Conservation (phyloP, 1,140 invertebrate species). For the Hormaphis cornu region DNA sequence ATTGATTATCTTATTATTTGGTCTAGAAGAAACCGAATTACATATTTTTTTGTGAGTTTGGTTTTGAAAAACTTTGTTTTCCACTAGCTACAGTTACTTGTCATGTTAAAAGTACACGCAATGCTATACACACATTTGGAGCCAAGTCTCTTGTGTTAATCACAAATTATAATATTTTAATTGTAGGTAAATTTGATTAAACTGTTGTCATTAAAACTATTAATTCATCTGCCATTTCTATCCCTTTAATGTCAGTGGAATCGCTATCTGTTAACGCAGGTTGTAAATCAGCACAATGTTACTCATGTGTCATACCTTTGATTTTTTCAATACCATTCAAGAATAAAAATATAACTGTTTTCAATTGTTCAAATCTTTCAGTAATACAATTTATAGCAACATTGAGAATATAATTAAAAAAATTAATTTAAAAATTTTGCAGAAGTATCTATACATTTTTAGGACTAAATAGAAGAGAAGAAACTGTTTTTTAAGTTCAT, state of each 20-base stretch:
- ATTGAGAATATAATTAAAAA: no score
- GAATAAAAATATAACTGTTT: no score
- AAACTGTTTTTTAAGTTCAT: no score
- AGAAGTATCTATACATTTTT: no score
- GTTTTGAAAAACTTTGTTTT: slow-evolving; percentile 40
- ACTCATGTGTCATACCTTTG: no score
- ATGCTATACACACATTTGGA: background rate
- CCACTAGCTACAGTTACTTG: slow-evolving; percentile 38
- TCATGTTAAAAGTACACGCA: slow-evolving; percentile 19
- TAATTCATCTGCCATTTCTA: background rate
- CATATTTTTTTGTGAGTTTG: slow-evolving; percentile 41
- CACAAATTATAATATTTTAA: background rate
- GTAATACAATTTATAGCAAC: no score
- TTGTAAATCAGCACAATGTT: background rate
- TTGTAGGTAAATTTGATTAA: background rate
- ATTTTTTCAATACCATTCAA: no score
- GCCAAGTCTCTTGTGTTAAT: background rate
- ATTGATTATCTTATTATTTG: no score
- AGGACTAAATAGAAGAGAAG: no score
- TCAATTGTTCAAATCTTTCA: no score
- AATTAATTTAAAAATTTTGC: no score
- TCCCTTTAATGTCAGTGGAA: background rate
- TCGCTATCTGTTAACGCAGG: background rate
- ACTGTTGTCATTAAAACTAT: background rate
- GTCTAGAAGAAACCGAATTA: no score